Percentiles rank a stretch among this genome's conserved stretches.
Conservation (phyloP, 2,888 invertebrate genomes). For the Gryllus longicercus region DNA sequence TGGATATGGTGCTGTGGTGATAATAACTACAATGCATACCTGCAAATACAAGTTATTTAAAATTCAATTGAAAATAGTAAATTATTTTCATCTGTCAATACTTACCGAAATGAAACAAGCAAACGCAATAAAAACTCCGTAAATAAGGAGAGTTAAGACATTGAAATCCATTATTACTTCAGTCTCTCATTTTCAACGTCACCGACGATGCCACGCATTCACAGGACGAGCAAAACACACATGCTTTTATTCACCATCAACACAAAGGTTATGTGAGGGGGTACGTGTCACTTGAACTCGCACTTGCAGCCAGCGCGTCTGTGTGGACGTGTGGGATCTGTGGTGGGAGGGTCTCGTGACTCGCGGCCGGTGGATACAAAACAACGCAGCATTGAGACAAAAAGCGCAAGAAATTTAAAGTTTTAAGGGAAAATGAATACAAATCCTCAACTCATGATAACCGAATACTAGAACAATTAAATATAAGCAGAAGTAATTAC, state of each 20-base stretch:
- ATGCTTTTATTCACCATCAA: not conserved
- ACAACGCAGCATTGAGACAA: no score
- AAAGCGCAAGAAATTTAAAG: no score
- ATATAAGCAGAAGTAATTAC: no score
- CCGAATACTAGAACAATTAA: no score
- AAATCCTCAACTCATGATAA: no score
- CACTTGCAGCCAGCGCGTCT: no score
- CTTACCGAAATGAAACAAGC: not conserved
- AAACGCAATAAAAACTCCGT: not conserved
- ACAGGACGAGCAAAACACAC: not conserved
- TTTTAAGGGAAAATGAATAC: no score
- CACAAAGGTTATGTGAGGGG: no score
- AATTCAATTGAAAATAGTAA: not conserved
- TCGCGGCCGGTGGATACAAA: no score
- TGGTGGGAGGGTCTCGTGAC: no score
- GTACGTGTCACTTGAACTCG: no score
- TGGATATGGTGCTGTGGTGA: slow-evolving; percentile 66
- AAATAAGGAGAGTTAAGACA: not conserved
- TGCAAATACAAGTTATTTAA: slow-evolving; percentile 46
- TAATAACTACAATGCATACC: slow-evolving; percentile 59
- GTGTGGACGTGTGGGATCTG: no score
- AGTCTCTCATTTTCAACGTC: not conserved
- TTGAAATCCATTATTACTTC: not conserved
- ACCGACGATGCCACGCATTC: not conserved
- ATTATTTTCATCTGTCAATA: not conserved